Percentiles rank a stretch among this genome's conserved stretches.
Conservation (phyloP, 2,888 invertebrate species). For the Sclerodermus sp. region DNA sequence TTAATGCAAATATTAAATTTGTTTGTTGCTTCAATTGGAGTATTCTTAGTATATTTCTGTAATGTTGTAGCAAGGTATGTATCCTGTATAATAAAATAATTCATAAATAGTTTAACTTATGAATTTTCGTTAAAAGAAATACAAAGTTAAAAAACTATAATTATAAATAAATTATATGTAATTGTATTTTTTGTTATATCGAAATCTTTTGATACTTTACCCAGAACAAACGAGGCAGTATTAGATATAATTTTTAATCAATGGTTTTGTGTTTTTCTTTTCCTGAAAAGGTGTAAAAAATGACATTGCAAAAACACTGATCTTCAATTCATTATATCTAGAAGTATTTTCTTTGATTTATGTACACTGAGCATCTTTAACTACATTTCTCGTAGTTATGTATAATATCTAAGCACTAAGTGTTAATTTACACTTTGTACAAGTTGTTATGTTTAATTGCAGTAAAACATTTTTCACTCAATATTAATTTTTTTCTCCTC, state of each 20-base stretch:
- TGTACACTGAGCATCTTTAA: conserved; percentile 32
- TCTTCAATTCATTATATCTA: conserved; percentile 10
- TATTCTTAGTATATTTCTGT: too few relatives aligned
- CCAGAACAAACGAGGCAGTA: conserved; percentile 11
- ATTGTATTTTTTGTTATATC: conserved; percentile 5
- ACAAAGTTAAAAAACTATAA: too few relatives aligned
- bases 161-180: too few relatives aligned
- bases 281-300: conserved; percentile 21
- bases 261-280: conserved; percentile 9
- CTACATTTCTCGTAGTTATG: conserved; percentile 4
- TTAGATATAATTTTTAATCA: conserved; percentile 16
- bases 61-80: too few relatives aligned
- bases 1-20: too few relatives aligned
- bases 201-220: conserved; percentile 6
- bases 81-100: too few relatives aligned
- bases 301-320: conserved; percentile 16
- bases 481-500: conserved; percentile 5
- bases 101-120: too few relatives aligned
- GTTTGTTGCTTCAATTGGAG: too few relatives aligned
- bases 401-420: not conserved
- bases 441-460: too few relatives aligned
- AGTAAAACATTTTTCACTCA: conserved; percentile 1
- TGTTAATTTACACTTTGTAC: conserved; percentile 12
- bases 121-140: too few relatives aligned
- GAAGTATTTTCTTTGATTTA: conserved; percentile 17